These are phyloP conservation scores for Macrophya annulata DNA, from an alignment of 2,888 invertebrate species.

Conservation along the genomic window DNA sequence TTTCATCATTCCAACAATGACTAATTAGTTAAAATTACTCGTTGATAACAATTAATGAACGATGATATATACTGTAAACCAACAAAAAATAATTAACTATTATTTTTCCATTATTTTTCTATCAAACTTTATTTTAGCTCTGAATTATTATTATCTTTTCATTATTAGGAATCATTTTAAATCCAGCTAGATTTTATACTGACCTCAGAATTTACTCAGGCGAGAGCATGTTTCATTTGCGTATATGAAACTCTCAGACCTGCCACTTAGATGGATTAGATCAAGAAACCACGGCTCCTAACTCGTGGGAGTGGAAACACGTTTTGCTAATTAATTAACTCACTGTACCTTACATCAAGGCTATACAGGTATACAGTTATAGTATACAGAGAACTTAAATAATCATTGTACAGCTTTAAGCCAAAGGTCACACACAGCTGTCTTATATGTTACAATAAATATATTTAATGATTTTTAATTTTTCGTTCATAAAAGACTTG, in stretches of 20 bases:
- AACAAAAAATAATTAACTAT: neutral
- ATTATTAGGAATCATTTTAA: neutral
- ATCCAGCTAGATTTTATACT: neutral
- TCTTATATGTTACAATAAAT: neutral
- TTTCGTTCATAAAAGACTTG: neutral
- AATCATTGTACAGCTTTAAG: slow-evolving; percentile 42
- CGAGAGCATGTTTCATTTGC: slow-evolving; percentile 46
- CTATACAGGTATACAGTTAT: slow-evolving; percentile 13
- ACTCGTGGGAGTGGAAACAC: slow-evolving; percentile 51
- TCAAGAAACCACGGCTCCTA: slow-evolving; percentile 43
- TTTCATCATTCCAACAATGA: neutral
- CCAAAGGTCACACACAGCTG: neutral
- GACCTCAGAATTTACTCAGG: slow-evolving; percentile 5
- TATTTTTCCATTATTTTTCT: neutral
- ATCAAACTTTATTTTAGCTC: neutral
- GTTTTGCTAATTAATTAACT: slow-evolving; percentile 54
- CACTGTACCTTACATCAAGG: slow-evolving; percentile 44
- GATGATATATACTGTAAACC: neutral
- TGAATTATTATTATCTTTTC: neutral
- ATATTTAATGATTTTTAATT: neutral
- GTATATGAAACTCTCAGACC: slow-evolving; percentile 47
- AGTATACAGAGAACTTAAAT: neutral
- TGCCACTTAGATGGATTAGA: slow-evolving; percentile 52
- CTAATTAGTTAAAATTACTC: neutral
- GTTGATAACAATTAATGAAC: neutral